These are phyloP conservation scores for Pachyseris speciosa DNA, from an alignment of 64 coral and sea anemone genomes.

Conservation along the genomic window DNA sequence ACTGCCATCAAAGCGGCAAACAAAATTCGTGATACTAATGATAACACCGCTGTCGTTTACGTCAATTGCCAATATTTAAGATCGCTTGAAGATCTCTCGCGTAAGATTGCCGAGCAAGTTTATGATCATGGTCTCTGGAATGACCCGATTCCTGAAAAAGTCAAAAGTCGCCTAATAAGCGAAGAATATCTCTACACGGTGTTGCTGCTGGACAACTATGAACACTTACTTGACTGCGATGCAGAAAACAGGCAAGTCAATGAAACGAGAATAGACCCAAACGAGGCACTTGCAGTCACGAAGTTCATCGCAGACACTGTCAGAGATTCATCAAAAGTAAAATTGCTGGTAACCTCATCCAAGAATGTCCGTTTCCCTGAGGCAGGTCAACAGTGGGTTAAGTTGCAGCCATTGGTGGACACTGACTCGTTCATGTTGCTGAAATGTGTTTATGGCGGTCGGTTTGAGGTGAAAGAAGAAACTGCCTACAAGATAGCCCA, in stretches of 20 bases:
- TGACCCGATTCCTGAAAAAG: not conserved
- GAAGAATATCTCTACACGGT: not conserved
- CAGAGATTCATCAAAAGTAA: not conserved
- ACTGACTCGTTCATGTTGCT: not conserved
- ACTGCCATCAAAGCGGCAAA: not conserved
- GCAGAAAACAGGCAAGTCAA: not conserved
- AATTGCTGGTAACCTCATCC: not conserved
- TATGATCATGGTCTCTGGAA: not conserved
- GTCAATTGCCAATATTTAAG: not conserved
- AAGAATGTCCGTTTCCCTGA: not conserved
- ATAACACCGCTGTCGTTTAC: not conserved
- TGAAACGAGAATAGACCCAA: not conserved
- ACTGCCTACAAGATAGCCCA: not conserved
- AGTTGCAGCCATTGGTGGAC: not conserved
- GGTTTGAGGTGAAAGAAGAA: not conserved
- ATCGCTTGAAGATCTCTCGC: not conserved
- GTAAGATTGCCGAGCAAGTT: not conserved
- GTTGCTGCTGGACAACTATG: not conserved
- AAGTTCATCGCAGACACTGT: not conserved
- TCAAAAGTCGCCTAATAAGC: not conserved
- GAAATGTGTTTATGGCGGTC: not conserved
- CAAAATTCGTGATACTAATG: not conserved
- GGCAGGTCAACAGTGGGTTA: not conserved
- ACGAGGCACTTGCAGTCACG: not conserved
- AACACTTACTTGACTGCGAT: not conserved